A percentile compares a stretch with the other conserved stretches of the same genome.
Evolutionary conservation across 1,140 invertebrate genomes (phyloP).

Genomic region (Brachionus paranguensis): DNA sequence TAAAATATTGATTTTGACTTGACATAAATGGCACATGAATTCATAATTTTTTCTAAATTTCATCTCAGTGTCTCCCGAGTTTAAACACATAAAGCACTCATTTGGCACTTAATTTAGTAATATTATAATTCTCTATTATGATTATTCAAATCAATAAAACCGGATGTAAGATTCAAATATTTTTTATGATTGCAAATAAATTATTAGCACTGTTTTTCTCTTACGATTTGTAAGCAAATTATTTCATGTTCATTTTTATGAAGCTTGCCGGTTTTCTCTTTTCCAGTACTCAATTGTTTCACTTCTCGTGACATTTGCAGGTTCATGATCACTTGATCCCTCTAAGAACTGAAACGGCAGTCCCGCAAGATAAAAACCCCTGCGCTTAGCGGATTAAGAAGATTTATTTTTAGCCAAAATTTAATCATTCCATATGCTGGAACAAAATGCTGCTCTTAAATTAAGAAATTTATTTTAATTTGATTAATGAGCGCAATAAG

Average conservation of each 20-base stretch:
- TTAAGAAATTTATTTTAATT: background rate
- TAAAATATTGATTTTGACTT: background rate
- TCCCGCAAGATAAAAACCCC: too few species aligned
- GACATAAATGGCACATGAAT: background rate
- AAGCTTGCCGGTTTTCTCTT: background rate
- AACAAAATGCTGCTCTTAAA: background rate
- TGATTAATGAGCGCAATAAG: background rate
- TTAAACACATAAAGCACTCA: background rate
- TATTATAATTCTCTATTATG: constrained; percentile 9
- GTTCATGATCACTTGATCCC: background rate
- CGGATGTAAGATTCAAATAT: constrained; percentile 25
- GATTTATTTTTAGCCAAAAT: background rate
- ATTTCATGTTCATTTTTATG: background rate
- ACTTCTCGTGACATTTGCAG: background rate
- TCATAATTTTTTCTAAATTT: background rate
- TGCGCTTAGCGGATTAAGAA: background rate
- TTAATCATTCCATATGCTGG: background rate
- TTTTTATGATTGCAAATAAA: constrained; percentile 22
- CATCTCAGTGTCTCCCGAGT: background rate
- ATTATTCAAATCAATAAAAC: constrained; percentile 19
- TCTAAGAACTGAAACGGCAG: background rate
- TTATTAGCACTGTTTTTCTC: background rate
- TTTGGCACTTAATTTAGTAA: background rate
- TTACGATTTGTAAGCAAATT: background rate
- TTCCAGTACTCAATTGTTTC: background rate